These are phyloP conservation scores for Hermetia illucens DNA, from an alignment of 1,140 invertebrate species.

Conservation along the genomic window DNA sequence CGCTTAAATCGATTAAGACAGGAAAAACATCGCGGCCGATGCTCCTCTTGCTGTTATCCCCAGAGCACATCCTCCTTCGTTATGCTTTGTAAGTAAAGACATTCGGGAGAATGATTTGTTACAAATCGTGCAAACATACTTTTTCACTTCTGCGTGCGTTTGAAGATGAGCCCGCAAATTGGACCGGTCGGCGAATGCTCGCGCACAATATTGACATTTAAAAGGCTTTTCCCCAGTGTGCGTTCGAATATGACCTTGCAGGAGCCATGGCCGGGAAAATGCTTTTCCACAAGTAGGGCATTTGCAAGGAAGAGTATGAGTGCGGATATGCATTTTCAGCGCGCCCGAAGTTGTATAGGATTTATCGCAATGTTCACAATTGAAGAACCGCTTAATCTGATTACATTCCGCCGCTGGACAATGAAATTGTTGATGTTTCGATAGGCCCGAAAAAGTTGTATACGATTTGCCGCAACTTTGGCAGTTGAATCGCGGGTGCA, in stretches of 20 bases:
- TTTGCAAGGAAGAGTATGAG: conserved; percentile 86
- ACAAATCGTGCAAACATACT: conserved; percentile 36
- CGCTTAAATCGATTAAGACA: too few species aligned
- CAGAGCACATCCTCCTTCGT: not conserved
- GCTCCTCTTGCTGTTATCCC: too few species aligned
- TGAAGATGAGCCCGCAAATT: conserved; percentile 55
- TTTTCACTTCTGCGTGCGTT: conserved; percentile 41
- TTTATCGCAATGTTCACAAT: conserved; percentile 37
- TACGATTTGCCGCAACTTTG: conserved; percentile 89
- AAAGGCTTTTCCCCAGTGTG: conserved; percentile 89
- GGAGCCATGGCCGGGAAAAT: conserved; percentile 90
- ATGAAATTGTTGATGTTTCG: conserved; percentile 93
- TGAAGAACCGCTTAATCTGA: conserved; percentile 34
- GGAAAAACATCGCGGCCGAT: too few species aligned
- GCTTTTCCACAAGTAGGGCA: conserved; percentile 93
- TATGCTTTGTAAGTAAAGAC: conserved; percentile 86
- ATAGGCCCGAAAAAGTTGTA: conserved; percentile 85
- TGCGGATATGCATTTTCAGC: conserved; percentile 54
- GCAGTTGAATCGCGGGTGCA: conserved; percentile 65
- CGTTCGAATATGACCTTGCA: conserved; percentile 87
- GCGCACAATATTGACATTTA: conserved; percentile 82
- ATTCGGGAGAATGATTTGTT: conserved; percentile 61
- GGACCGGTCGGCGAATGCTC: conserved; percentile 91
- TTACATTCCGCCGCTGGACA: conserved; percentile 49
- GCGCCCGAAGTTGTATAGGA: conserved; percentile 39